Percentiles rank a stretch among this genome's conserved stretches.
Conservation (phyloP, 2,797 vertebrate genomes). For the Oreochromis mossambicus region DNA sequence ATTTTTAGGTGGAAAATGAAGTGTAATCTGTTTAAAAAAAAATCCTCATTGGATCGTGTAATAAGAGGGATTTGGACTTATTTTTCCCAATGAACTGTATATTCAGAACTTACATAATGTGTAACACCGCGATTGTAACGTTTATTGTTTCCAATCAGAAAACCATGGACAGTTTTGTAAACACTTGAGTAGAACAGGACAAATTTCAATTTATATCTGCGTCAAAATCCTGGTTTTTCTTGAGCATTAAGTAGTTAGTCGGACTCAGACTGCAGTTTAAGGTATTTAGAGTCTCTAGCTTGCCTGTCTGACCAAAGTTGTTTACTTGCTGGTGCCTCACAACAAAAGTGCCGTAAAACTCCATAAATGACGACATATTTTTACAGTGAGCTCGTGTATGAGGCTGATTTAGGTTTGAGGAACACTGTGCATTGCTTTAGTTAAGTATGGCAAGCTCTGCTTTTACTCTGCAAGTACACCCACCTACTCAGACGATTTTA, state of each 20-base stretch:
- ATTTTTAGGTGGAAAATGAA: not conserved
- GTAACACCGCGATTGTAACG: not conserved
- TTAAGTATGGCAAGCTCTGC: not conserved
- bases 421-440: not conserved
- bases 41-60: not conserved
- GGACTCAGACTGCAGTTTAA: slow-evolving; percentile 9
- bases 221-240: not conserved
- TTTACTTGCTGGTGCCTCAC: slow-evolving; percentile 62
- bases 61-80: not conserved
- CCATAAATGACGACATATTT: slow-evolving; percentile 8
- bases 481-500: not conserved
- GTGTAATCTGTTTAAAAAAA: not conserved
- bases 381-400: slow-evolving; percentile 9
- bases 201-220: not conserved
- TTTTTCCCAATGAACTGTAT: not conserved
- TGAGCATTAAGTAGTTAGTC: not conserved
- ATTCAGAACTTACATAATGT: not conserved
- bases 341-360: slow-evolving; percentile 51
- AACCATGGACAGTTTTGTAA: not conserved
- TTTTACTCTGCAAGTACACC: not conserved
- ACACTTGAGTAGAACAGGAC: not conserved
- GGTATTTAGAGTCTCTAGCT: not conserved
- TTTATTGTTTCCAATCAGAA: not conserved
- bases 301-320: slow-evolving; percentile 49
- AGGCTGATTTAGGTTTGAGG: not conserved